Percentiles rank a stretch among this genome's conserved stretches.
phyloP scores from a whole-genome alignment of 2,888 invertebrate species.

The Zele albiditarsus region DNA sequence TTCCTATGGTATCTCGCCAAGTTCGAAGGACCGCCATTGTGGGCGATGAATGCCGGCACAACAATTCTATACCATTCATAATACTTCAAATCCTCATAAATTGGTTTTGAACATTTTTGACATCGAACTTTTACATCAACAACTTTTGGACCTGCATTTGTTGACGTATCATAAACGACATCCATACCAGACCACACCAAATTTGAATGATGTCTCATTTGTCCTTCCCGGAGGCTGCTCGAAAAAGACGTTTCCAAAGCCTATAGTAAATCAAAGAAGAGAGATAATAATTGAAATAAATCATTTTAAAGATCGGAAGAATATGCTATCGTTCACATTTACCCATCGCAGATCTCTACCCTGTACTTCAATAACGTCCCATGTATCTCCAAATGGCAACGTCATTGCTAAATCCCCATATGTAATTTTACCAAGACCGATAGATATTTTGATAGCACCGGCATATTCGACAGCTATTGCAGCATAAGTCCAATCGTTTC shows the following conservation, averaged over 20 bases:
- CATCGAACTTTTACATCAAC: slow-evolving; percentile 72
- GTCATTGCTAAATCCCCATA: slow-evolving; percentile 81
- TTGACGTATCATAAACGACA: slow-evolving; percentile 55
- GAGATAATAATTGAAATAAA: not conserved
- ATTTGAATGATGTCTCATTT: slow-evolving; percentile 41
- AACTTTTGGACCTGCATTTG: slow-evolving; percentile 46
- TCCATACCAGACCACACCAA: slow-evolving; percentile 64
- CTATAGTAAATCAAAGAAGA: slow-evolving; percentile 45
- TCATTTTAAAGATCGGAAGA: not conserved
- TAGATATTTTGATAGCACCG: slow-evolving; percentile 81
- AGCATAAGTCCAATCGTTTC: slow-evolving; percentile 78
- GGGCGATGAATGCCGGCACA: slow-evolving; percentile 71
- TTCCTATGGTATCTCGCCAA: slow-evolving; percentile 75
- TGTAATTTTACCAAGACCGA: slow-evolving; percentile 76
- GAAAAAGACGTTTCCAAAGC: slow-evolving; percentile 54
- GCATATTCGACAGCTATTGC: slow-evolving; percentile 80
- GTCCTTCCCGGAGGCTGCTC: slow-evolving; percentile 25
- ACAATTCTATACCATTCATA: slow-evolving; percentile 78
- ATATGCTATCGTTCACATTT: slow-evolving; percentile 21
- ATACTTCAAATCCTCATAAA: slow-evolving; percentile 76
- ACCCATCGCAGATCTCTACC: slow-evolving; percentile 78
- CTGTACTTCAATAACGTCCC: slow-evolving; percentile 82
- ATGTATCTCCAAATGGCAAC: slow-evolving; percentile 84
- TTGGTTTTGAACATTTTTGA: slow-evolving; percentile 78
- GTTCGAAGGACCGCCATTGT: slow-evolving; percentile 80